Base-by-base conservation (phyloP, 2,113 vertebrate genomes). In the Motacilla alba region DNA sequence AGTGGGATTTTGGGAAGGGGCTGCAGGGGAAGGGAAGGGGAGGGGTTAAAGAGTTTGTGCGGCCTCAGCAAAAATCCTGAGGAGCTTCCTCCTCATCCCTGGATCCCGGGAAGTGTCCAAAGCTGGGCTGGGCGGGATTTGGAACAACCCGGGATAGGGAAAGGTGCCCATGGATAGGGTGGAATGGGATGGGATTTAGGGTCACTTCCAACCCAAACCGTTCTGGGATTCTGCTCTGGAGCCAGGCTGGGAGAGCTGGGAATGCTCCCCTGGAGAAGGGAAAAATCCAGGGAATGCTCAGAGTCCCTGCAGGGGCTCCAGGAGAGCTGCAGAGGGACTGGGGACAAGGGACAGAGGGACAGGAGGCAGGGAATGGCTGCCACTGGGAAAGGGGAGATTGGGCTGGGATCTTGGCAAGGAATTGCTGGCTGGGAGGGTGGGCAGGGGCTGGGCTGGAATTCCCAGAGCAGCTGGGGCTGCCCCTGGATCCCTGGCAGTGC, bases 121-220 rank as follows among this genome's bases (percentile, higher is more conserved):
- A 31, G 30, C 7, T 5, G 2, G 19, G 24, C 0, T 70, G 66
- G 41, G 16, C 0, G 8, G 58, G 21, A 19, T 14, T 55, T 55
- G 50, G 30, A 43, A 3, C 50, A 7, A 4, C 1, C 23, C 69
- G 66, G 66, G 11, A 6, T 2, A 3, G n/a, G 2, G 53, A 22
- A 3, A 37, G 6, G 7, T 66, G 39, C 18, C 20, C 62, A 2
- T 18, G 49, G 31, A 27, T 21, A 30, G 21, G n/a, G 11, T 15
- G 9, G n/a, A 41, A 59, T 15, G 14, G 33, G 41, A 6, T 28
- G 26, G 27, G 12, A 9, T 55, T 66, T 18, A 35, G 8, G 20
- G 15, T 44, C 19, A 5, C 3, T 73, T 0, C 39, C 37, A 3
- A 43, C 1, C 4, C 12, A 43, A 55, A 15, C 2, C 28, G 27